Base-by-base conservation (phyloP, 1,140 invertebrate species). In the Limonius californicus region DNA sequence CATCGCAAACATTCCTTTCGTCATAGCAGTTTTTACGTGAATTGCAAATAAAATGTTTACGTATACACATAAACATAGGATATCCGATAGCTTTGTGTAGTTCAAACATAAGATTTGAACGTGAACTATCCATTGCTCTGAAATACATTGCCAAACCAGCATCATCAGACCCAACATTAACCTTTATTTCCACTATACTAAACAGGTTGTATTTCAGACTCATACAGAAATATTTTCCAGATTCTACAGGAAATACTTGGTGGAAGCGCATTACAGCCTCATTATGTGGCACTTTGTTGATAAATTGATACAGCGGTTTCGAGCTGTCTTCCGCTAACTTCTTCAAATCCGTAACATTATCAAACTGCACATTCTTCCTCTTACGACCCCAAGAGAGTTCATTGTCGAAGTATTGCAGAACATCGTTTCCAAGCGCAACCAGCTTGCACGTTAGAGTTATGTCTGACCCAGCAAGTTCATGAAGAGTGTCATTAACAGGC, bases 1-100 rank as follows among this genome's bases (percentile, higher is more conserved):
- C 84, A 73, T 89, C 87, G 74, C 87, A 89, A 2, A 83, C 77
- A 74, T 83, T 88, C 57, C 80, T 77, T n/a, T 75, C 11, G 11
- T 32, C 4, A 6, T 6, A 6, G 11, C 27, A 32, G 11, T 4
- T 4, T 6, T 4, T 32, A 6, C 27, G 4, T 32, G 27, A 32
- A 6, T 32, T 32, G 11, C 27, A 32, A 6, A 11, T 32, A 32
- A 32, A 32, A 32, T 4, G 4, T 4, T 32, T 11, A 6, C 11
- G 4, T 11, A 32, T 6, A 32, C 27, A 32, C 27, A 32, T 32
- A 32, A 32, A 32, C 11, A 6, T 32, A 6, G 27, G 27, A n/a
- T n/a, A n/a, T n/a, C n/a, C n/a, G n/a, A n/a, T n/a, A n/a, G n/a
- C n/a, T n/a, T n/a, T n/a, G n/a, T n/a, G n/a, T n/a, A n/a, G n/a